A percentile compares a stretch with the other conserved stretches of the same genome.
Evolutionary conservation across 2,113 vertebrate genomes (phyloP).

Genomic region (Calidris pygmaea): DNA sequence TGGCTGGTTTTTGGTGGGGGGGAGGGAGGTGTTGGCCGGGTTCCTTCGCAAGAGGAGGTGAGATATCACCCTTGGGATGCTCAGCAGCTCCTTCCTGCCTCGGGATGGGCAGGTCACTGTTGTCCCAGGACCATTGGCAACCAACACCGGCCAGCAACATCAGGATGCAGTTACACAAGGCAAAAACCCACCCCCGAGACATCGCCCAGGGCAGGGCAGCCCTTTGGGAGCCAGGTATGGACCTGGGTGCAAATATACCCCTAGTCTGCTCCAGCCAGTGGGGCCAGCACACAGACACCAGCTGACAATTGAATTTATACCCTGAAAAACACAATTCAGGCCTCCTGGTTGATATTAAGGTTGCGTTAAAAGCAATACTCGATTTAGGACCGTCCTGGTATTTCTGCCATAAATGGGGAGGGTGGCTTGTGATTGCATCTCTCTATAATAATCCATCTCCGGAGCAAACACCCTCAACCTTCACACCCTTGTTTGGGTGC

Average conservation of each 20-base stretch:
- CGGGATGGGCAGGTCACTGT: not conserved
- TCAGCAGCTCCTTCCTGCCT: not conserved
- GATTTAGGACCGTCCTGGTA: not conserved
- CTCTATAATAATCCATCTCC: not conserved
- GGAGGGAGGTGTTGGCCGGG: not conserved
- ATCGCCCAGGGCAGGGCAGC: not conserved
- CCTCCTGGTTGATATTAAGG: not conserved
- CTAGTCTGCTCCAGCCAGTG: rapidly evolving
- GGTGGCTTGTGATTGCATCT: not conserved
- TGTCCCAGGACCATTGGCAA: not conserved
- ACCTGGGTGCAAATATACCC: not conserved
- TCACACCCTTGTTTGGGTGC: not conserved
- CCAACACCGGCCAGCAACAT: no score
- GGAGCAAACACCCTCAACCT: not conserved
- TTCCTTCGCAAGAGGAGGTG: not conserved
- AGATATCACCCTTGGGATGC: not conserved
- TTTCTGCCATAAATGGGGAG: not conserved
- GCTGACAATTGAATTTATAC: not conserved
- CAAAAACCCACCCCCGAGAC: not conserved
- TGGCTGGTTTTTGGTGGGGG: not conserved
- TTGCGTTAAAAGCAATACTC: not conserved
- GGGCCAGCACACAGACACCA: not conserved
- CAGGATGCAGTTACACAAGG: not conserved
- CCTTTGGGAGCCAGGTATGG: not conserved
- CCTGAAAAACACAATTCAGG: not conserved